A percentile compares a stretch with the other conserved stretches of the same genome.
Evolutionary conservation across 53 echinoderm and acorn worm species (phyloP).

Genomic region (Arbacia lixula): DNA sequence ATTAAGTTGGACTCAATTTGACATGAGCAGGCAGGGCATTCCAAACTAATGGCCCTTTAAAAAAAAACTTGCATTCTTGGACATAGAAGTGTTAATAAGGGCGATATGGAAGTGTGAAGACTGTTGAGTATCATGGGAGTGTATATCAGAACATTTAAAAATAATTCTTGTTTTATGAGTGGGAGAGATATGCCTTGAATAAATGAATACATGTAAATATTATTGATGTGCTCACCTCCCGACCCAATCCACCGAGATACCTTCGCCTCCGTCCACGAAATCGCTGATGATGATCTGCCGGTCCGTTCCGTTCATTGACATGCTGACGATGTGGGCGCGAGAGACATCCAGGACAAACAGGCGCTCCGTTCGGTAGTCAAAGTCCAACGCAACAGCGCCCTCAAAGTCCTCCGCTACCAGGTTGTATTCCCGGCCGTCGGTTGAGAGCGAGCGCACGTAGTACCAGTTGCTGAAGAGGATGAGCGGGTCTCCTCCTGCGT

Average conservation of each 20-base stretch:
- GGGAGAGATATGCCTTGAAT: too few species aligned
- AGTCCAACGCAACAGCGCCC: constrained; percentile 70
- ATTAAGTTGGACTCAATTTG: too few species aligned
- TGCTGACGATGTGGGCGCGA: constrained; percentile 37
- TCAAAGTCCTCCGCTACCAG: constrained; percentile 73
- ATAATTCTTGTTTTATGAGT: too few species aligned
- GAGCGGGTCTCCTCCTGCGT: constrained; percentile 69
- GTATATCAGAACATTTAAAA: too few species aligned
- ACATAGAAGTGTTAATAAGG: too few species aligned
- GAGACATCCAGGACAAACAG: constrained; percentile 73
- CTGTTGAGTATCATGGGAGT: too few species aligned
- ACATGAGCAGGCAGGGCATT: too few species aligned
- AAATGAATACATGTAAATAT: too few species aligned
- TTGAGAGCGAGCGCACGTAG: constrained; percentile 80
- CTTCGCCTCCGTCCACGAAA: constrained; percentile 70
- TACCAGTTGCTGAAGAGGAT: constrained; percentile 90
- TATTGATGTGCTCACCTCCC: constrained; percentile 94
- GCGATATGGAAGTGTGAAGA: too few species aligned
- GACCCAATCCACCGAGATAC: constrained; percentile 93
- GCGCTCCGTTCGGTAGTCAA: constrained; percentile 66
- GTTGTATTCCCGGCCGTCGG: constrained; percentile 70
- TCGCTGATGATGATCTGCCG: constrained; percentile 68
- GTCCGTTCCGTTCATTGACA: constrained; percentile 74
- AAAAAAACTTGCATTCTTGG: too few species aligned
- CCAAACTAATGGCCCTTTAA: too few species aligned